Conservation (phyloP, 2,888 invertebrate genomes). For the Quadriops clusia region DNA sequence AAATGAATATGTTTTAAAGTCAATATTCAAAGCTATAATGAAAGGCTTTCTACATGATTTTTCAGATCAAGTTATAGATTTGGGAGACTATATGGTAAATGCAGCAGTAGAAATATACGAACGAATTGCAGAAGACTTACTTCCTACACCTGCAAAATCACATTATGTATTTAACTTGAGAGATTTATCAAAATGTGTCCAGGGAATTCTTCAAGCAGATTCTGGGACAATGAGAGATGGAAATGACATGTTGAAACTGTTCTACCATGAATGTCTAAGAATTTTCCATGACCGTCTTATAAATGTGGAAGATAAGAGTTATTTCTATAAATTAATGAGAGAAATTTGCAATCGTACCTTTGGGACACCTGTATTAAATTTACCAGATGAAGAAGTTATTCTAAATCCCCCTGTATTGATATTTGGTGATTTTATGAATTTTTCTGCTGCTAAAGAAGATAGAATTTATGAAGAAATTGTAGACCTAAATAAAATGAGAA, state of each 20-base stretch:
- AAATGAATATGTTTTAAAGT: conserved; percentile 59
- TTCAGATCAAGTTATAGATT: conserved; percentile 51
- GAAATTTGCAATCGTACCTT: conserved; percentile 54
- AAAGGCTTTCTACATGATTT: conserved; percentile 71
- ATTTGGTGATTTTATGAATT: conserved; percentile 76
- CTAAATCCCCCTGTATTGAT: conserved; percentile 55
- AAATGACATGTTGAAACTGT: conserved; percentile 60
- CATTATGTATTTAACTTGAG: conserved; percentile 89
- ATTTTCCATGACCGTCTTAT: conserved; percentile 87
- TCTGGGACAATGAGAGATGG: conserved; percentile 52
- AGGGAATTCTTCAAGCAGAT: conserved; percentile 80
- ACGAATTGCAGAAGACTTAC: conserved; percentile 62
- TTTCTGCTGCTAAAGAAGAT: conserved; percentile 58
- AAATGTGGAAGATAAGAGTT: conserved; percentile 67
- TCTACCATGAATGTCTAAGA: conserved; percentile 83
- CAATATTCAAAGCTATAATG: conserved; percentile 65
- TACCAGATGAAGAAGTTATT: conserved; percentile 49
- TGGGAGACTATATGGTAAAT: conserved; percentile 62
- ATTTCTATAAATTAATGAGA: conserved; percentile 63
- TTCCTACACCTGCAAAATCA: conserved; percentile 85
- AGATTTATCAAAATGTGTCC: conserved; percentile 81
- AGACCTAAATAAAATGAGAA: conserved; percentile 58
- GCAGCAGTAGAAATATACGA: conserved; percentile 78
- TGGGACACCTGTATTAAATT: conserved; percentile 44
- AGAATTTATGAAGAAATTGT: conserved; percentile 72